phyloP scores from a whole-genome alignment of 2,888 invertebrate species.

The Xylota segnis region DNA sequence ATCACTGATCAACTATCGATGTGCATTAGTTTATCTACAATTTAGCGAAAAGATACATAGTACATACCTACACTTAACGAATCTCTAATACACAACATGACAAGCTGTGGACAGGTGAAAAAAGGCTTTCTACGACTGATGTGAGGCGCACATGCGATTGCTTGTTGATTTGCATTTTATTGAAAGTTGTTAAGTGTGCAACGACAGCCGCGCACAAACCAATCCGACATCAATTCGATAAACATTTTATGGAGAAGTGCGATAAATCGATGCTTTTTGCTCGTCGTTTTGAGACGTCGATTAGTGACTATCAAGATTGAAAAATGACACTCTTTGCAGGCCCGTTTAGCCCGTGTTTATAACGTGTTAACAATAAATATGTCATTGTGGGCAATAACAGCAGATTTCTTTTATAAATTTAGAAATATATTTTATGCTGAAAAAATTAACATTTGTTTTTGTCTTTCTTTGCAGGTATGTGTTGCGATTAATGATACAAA shows the following conservation, averaged over 20 bases:
- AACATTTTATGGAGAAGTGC: neutral
- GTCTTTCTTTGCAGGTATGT: neutral
- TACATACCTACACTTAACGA: slow-evolving; percentile 16
- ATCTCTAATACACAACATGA: slow-evolving; percentile 13
- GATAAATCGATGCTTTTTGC: slow-evolving; percentile 3
- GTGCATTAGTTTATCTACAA: slow-evolving; percentile 5
- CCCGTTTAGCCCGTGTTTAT: neutral
- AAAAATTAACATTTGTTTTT: neutral
- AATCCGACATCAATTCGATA: slow-evolving; percentile 18
- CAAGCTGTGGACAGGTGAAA: slow-evolving; percentile 38
- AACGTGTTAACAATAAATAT: slow-evolving; percentile 5
- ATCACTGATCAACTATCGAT: slow-evolving; percentile 19
- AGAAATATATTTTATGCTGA: too few species aligned
- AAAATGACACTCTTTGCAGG: slow-evolving; percentile 1
- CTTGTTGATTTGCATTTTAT: slow-evolving; percentile 35
- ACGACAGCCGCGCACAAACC: neutral
- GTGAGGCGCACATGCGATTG: slow-evolving; percentile 8
- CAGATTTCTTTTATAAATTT: too few species aligned
- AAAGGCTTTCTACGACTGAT: slow-evolving; percentile 2
- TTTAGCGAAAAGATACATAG: neutral
- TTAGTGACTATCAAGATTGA: slow-evolving; percentile 1
- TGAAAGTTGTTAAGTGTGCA: slow-evolving; percentile 21
- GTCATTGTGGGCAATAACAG: neutral
- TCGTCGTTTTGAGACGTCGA: slow-evolving; percentile 5
- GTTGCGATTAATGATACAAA: neutral